phyloP scores from a whole-genome alignment of 2,888 invertebrate species.

The Glyphotaelius pellucidus region DNA sequence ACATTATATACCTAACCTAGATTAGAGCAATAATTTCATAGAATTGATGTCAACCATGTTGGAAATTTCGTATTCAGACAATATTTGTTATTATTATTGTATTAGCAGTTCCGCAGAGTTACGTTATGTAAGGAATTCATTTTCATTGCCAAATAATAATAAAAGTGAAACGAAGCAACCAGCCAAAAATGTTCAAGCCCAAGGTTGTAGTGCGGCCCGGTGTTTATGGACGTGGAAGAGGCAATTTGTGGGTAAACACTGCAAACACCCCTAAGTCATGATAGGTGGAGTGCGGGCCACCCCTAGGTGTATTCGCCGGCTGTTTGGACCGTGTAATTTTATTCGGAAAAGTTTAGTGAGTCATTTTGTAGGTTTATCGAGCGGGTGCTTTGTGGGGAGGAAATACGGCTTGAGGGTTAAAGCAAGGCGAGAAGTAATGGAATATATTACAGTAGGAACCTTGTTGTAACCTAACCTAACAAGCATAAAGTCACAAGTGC shows the following conservation, averaged over 20 bases:
- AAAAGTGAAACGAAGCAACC: not conserved
- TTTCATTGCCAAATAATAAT: not conserved
- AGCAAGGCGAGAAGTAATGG: not conserved
- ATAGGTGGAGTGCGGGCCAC: not conserved
- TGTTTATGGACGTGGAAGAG: not conserved
- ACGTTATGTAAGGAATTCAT: not conserved
- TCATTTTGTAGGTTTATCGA: not conserved
- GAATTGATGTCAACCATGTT: not conserved
- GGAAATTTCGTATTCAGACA: not conserved
- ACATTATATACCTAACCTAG: not conserved
- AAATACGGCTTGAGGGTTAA: not conserved
- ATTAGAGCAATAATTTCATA: not conserved
- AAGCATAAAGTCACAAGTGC: too few species aligned
- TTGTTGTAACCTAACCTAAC: too few species aligned
- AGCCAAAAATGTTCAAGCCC: slow-evolving; percentile 8
- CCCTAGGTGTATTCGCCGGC: not conserved
- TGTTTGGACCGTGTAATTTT: not conserved
- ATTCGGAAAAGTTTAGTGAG: not conserved
- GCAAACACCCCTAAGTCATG: not conserved
- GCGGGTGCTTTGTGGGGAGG: not conserved
- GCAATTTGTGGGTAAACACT: not conserved
- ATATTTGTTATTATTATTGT: not conserved
- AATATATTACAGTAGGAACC: not conserved
- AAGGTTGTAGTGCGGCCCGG: not conserved
- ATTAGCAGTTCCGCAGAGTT: not conserved